phyloP scores from a whole-genome alignment of 2,113 vertebrate genomes.

The Mobula birostris region DNA sequence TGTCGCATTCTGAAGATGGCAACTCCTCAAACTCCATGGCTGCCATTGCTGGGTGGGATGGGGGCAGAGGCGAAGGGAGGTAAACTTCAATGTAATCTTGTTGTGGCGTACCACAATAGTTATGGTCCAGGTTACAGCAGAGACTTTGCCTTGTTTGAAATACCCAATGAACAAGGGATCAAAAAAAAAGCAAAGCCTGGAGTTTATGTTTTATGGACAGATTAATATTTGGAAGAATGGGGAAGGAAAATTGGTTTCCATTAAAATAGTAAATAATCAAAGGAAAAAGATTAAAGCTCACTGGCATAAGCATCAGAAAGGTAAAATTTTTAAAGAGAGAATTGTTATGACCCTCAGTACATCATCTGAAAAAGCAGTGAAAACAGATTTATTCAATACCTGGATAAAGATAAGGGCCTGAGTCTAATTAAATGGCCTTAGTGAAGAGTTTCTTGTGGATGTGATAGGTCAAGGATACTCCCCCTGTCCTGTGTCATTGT shows the following conservation, averaged over 20 bases:
- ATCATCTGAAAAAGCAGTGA: not conserved
- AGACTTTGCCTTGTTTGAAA: not conserved
- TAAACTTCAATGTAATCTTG: no score
- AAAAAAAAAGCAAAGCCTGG: not conserved
- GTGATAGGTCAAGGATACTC: not conserved
- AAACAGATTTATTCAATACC: not conserved
- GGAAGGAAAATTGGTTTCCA: not conserved
- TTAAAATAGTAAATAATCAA: not conserved
- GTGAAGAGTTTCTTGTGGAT: not conserved
- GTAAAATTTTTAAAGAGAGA: not conserved
- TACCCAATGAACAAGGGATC: not conserved
- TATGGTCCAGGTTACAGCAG: not conserved
- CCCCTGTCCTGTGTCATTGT: not conserved
- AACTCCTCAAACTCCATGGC: no score
- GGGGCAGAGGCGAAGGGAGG: no score
- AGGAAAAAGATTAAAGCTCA: not conserved
- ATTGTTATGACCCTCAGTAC: not conserved
- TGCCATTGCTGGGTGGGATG: no score
- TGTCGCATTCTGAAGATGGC: no score
- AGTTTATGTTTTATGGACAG: not conserved
- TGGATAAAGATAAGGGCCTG: not conserved
- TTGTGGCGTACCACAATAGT: not conserved
- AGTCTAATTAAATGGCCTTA: not conserved
- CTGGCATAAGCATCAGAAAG: not conserved
- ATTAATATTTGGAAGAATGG: not conserved